Evolutionary conservation across 2,888 invertebrate genomes (phyloP).

Genomic region (Nycteola revayana): DNA sequence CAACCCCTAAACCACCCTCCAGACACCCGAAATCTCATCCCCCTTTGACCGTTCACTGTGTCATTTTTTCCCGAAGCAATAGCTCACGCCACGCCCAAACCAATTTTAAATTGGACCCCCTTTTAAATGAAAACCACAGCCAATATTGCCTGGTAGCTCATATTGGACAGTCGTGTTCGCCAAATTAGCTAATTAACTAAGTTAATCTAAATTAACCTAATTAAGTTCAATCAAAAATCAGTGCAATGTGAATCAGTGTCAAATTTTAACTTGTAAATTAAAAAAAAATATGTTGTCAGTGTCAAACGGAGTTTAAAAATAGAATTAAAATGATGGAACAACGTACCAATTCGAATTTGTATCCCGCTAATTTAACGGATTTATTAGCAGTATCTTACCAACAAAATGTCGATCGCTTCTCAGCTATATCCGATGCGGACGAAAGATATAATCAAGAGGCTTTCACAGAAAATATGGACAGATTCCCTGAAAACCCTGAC

Average conservation of each 20-base stretch:
- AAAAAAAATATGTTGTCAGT: no score
- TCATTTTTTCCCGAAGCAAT: constrained; percentile 77
- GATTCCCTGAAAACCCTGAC: constrained; percentile 46
- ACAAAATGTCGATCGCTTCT: constrained; percentile 54
- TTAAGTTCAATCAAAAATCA: constrained; percentile 35
- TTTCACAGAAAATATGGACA: constrained; percentile 40
- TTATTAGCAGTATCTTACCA: constrained; percentile 58
- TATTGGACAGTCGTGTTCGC: constrained; percentile 42
- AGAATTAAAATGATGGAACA: constrained; percentile 68
- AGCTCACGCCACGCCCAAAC: constrained; percentile 64
- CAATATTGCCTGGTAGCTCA: constrained; percentile 49
- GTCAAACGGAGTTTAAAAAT: constrained; percentile 25
- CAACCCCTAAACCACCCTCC: constrained; percentile 39
- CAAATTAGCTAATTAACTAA: constrained; percentile 30
- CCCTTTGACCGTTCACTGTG: constrained; percentile 73
- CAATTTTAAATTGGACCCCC: constrained; percentile 58
- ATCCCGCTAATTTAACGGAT: constrained; percentile 63
- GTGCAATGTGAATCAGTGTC: constrained; percentile 27
- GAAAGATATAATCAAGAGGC: constrained; percentile 48
- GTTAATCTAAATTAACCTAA: constrained; percentile 31
- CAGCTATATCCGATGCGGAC: constrained; percentile 49
- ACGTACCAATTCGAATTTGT: constrained; percentile 49
- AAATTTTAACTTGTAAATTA: constrained; percentile 14
- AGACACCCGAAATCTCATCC: constrained; percentile 51
- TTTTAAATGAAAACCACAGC: constrained; percentile 66